phyloP scores from a whole-genome alignment of 2,797 vertebrate genomes.

The Gymnodraco acuticeps region DNA sequence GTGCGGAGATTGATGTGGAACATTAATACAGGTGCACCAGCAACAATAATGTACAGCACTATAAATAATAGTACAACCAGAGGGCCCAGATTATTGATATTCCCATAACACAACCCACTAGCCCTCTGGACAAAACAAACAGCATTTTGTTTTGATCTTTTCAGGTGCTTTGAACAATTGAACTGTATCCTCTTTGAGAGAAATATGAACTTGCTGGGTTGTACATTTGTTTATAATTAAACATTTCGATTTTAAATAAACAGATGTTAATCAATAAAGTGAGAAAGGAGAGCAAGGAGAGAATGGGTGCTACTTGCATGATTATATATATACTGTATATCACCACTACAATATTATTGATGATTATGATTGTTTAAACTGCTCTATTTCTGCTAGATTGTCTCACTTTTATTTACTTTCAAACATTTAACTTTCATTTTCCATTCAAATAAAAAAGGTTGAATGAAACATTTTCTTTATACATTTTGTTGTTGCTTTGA shows the following conservation, averaged over 20 bases:
- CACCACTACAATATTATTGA: not conserved
- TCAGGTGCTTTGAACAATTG: constrained; percentile 4
- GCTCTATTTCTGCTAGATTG: no score
- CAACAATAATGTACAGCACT: constrained; percentile 39
- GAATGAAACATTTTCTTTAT: not conserved
- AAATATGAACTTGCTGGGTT: not conserved
- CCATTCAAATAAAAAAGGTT: not conserved
- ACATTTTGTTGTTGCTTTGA: not conserved
- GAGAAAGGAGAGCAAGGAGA: not conserved
- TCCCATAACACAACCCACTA: constrained; percentile 40
- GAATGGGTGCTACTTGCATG: not conserved
- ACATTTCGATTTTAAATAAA: not conserved
- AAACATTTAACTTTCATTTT: not conserved
- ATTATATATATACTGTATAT: not conserved
- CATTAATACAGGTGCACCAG: constrained; percentile 56
- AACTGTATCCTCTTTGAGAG: not conserved
- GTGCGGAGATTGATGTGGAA: constrained; percentile 57
- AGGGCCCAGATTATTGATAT: constrained; percentile 51
- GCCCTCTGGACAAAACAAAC: constrained; percentile 24
- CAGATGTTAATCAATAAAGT: not conserved
- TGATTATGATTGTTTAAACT: not conserved
- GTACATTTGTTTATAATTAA: not conserved
- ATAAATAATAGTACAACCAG: constrained; percentile 50
- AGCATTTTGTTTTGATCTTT: constrained; percentile 40
- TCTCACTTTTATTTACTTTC: no score